Evolutionary conservation across 2,797 vertebrate genomes (phyloP), one percentile per base, ranked within the genome.

Genomic region (Tapera naevia): DNA sequence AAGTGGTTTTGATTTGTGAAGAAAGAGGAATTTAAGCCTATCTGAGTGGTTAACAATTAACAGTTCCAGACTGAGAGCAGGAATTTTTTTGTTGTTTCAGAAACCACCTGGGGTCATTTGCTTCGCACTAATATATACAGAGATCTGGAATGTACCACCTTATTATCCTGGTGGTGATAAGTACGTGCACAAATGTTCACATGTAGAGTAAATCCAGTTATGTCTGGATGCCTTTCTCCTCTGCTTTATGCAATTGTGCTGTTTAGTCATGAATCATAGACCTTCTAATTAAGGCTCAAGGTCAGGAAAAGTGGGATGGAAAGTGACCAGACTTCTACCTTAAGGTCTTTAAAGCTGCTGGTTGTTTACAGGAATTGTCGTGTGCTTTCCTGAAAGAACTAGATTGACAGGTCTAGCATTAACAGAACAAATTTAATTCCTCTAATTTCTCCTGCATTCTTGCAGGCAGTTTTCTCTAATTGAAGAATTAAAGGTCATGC

Each of bases 31-130:
- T 76, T 71, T 58, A 64, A 71, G 53, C 65, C 91, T 88, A 89
- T 86, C 78, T 86, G 78, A 92, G 54, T 58, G 95, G 80, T 93
- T 95, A 96, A 95, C 39, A 71, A 87, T 93, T 95, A 88, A 95
- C 91, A 64, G 79, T 92, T 85, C 25, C 37, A 83, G 35, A 56
- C 30, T 21, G 51, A 83, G 50, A 93, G 30, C 50, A 70, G 78
- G 56, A 72, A 72, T 91, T 96, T 90, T 89, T 16, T 89, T 16
- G 79, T 89, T 6, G 2, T 78, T 94, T 88, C 80, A 69, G 80
- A 92, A 96, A 90, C 53, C 17, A 95, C 82, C 56, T 88, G 80
- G 35, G 86, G 66, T 46, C 50, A 35, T 91, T 91, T 93, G 8
- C 57, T 81, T 91, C 86, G 18, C 75, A 60, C n/a, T 88, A 80